Evolutionary conservation across 2,797 vertebrate species (phyloP).

Genomic region (Scyliorhinus canicula): DNA sequence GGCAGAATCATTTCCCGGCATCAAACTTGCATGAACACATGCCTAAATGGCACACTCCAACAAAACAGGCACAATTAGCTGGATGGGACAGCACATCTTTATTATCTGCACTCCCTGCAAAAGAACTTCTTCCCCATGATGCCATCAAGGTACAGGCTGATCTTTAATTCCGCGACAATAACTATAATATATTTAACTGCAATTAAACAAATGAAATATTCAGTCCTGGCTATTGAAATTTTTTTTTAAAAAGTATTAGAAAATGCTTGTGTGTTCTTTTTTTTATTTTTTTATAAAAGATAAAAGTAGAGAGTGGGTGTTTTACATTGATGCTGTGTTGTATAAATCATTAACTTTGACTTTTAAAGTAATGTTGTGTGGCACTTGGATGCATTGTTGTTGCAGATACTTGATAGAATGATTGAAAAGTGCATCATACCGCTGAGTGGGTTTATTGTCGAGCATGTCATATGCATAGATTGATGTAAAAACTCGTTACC

Average conservation of each 20-base stretch:
- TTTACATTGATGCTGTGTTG: slow-evolving; percentile 22
- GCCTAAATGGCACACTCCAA: not conserved
- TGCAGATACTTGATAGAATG: slow-evolving; percentile 30
- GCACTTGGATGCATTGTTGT: not conserved
- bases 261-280: not conserved
- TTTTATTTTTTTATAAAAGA: not conserved
- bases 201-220: not conserved
- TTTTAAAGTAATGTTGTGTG: slow-evolving; percentile 29
- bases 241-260: not conserved
- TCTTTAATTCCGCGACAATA: not conserved
- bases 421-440: not conserved
- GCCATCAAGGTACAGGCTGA: not conserved
- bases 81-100: not conserved
- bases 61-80: not conserved
- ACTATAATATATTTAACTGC: not conserved
- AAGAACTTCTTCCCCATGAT: not conserved
- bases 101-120: not conserved
- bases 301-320: slow-evolving; percentile 1
- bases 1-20: not conserved
- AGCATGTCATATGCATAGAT: not conserved
- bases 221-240: not conserved
- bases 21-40: not conserved
- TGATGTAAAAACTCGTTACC: slow-evolving; percentile 18
- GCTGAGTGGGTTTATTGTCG: slow-evolving; percentile 22
- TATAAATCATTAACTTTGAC: slow-evolving; percentile 30